Conservation (phyloP, 1,140 invertebrate genomes). For the Cheumatopsyche charites region DNA sequence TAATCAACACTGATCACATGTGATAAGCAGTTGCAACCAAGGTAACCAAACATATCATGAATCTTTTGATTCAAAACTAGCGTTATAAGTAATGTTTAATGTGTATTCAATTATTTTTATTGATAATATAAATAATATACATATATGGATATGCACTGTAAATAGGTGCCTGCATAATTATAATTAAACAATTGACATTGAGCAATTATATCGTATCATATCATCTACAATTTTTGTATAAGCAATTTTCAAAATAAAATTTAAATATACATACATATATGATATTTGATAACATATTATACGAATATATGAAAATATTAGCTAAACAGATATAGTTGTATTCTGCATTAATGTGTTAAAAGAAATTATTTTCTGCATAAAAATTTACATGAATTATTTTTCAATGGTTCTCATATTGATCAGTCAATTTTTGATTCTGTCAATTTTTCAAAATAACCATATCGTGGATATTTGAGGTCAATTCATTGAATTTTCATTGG, state of each 20-base stretch:
- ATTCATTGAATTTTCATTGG: constrained; percentile 23
- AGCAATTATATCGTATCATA: constrained; percentile 40
- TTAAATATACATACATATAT: too few relatives aligned
- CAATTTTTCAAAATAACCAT: too few relatives aligned
- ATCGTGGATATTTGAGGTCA: too few relatives aligned
- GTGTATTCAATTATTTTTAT: constrained; percentile 25
- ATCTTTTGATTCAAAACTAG: constrained; percentile 48
- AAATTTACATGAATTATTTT: constrained; percentile 17
- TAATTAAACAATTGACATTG: constrained; percentile 8
- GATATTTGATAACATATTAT: too few relatives aligned
- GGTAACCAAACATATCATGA: constrained; percentile 63
- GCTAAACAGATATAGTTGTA: too few relatives aligned
- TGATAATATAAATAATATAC: constrained; percentile 5
- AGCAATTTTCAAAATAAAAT: constrained; percentile 42
- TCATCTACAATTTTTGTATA: constrained; percentile 41
- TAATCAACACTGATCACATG: constrained; percentile 41
- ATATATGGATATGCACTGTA: constrained; percentile 46
- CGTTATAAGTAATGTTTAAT: constrained; percentile 22
- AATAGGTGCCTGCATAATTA: constrained; percentile 31
- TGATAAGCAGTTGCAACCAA: constrained; percentile 56
- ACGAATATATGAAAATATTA: too few relatives aligned
- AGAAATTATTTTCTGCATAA: constrained; percentile 50
- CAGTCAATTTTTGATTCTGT: too few relatives aligned
- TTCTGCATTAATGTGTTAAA: too few relatives aligned
- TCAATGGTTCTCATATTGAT: too few relatives aligned